Base-by-base conservation (phyloP, 2,888 invertebrate species). In the Octonoba sinensis region DNA sequence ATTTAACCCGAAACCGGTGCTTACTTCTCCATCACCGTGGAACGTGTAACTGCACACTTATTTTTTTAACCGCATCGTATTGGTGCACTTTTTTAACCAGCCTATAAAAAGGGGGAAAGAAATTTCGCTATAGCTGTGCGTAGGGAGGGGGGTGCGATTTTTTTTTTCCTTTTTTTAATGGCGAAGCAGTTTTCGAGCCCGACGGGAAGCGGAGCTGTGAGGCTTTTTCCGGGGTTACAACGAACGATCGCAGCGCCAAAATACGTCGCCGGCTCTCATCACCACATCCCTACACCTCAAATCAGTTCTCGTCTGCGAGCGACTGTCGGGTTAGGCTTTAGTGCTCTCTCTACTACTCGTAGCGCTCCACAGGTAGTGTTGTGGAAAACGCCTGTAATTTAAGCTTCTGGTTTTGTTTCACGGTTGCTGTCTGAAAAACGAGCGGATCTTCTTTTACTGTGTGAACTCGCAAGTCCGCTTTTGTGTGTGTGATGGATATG, bases 191-290 rank as follows among this genome's bases (percentile, higher is more conserved):
- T 60, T 57, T 36, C 54, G 24, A 73, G 64, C 62, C 73, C 73
- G 69, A 54, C 73, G 69, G 79, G 69, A 73, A 67, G 73, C 66
- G 36, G 59, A 46, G 56, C 62, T 44, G 60, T 46, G 49, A 47
- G 49, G 49, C 57, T 56, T 70, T 56, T 70, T 47, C 44, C 60
- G 67, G 73, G 66, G 44, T 24, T 44, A 44, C 2, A 12, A 3
- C 13, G 57, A 44, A 46, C 79, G 79, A 81, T 49, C 64, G 73
- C 79, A 81, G 79, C 79, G 79, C 79, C 79, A 81, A 67, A 54
- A 36, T 36, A 62, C 72, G 66, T 59, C 65, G 56, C 67, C 24
- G 79, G 64, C 56, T 46, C 59, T 60, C 18, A 60, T 36, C 73
- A 73, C 62, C 73, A 56, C 69, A 27, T 67, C 24, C 46, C 79